Percentiles rank a stretch among this genome's conserved stretches.
Conservation (phyloP, 2,888 invertebrate species). For the Ennomos fuscantarius region DNA sequence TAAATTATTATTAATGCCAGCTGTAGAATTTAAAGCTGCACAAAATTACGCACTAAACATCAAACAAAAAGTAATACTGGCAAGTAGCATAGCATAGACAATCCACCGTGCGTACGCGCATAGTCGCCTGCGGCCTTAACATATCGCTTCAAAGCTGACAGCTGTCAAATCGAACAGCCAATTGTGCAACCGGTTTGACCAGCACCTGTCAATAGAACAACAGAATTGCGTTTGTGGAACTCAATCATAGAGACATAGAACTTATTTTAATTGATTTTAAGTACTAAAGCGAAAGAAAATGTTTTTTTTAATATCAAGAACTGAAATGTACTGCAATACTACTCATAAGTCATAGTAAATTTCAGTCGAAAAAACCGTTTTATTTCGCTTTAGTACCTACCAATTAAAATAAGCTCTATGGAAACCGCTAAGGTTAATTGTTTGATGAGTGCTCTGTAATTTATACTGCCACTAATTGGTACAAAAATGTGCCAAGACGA, state of each 20-base stretch:
- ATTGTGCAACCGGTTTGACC: conserved; percentile 54
- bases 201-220: conserved; percentile 55
- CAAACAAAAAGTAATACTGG: conserved; percentile 15
- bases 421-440: conserved; percentile 23
- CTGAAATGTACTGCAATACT: no score
- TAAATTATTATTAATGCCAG: no score
- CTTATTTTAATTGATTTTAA: no score
- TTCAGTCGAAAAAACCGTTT: conserved; percentile 16
- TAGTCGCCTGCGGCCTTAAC: conserved; percentile 41
- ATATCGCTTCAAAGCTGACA: conserved; percentile 56
- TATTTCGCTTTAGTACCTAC: conserved; percentile 10
- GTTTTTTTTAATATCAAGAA: no score
- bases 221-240: conserved; percentile 46
- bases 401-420: conserved; percentile 25
- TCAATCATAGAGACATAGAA: conserved; percentile 9
- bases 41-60: conserved; percentile 3
- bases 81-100: conserved; percentile 24
- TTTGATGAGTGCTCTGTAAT: conserved; percentile 26
- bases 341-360: no score
- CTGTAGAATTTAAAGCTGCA: not conserved
- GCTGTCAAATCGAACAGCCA: conserved; percentile 54
- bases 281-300: conserved; percentile 22
- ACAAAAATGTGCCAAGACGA: conserved; percentile 12
- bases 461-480: conserved; percentile 20
- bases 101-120: conserved; percentile 29